Conservation (phyloP, 2,113 vertebrate genomes). For the Tamias sibiricus region DNA sequence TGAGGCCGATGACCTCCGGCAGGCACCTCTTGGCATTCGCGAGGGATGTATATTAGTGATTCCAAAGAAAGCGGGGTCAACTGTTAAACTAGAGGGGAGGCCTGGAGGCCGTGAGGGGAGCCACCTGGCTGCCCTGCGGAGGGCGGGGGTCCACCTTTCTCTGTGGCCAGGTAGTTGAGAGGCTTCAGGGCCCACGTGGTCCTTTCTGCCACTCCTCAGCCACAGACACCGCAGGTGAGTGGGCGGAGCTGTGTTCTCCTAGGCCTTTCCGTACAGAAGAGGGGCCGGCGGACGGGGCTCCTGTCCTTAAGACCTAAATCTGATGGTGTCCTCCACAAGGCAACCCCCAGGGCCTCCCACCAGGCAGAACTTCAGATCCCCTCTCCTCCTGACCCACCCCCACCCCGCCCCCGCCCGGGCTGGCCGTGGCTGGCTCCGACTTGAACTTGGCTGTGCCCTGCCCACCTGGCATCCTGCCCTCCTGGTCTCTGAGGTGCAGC, state of each 20-base stretch:
- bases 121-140: not conserved
- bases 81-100: not conserved
- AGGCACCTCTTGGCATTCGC: not conserved
- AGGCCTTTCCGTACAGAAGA: not conserved
- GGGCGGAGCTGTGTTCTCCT: not conserved
- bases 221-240: not conserved
- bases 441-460: rapidly evolving
- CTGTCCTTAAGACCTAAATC: not conserved
- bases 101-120: not conserved
- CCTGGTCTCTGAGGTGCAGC: not conserved
- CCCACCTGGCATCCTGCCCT: not conserved
- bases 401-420: too few relatives aligned
- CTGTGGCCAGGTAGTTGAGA: not conserved
- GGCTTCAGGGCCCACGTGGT: not conserved
- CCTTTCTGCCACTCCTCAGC: not conserved
- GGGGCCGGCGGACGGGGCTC: too few relatives aligned
- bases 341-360: not conserved
- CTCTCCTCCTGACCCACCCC: too few relatives aligned
- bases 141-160: not conserved
- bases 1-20: not conserved
- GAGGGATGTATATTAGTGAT: too few relatives aligned
- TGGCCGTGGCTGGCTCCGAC: not conserved
- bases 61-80: not conserved
- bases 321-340: not conserved
- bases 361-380: not conserved